Base-by-base conservation (phyloP, 2,113 vertebrate species). In the Noctilio leporinus region DNA sequence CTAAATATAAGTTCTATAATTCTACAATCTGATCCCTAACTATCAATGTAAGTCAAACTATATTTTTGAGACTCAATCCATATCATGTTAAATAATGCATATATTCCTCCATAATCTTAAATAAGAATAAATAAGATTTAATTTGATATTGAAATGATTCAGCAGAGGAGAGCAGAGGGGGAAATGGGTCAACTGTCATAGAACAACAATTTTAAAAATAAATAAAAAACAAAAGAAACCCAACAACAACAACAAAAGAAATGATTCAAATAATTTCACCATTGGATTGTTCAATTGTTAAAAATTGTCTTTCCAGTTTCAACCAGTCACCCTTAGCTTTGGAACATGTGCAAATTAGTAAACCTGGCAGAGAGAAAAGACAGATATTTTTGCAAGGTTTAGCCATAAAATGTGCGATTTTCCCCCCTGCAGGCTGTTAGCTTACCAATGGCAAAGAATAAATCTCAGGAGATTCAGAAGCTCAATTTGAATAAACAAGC, bases 391-490 rank as follows among this genome's bases (percentile, higher is more conserved):
- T 83, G 62, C 73, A 96, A 97, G 47, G 81, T 95, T 77, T 72
- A 24, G 84, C 89, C 95, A 96, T 73, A 92, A 93, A 89, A 96
- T 94, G 90, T 95, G 94, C 78, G 49, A 92, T 86, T 89, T 87
- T 57, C 53, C 2, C 4, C 26, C 53, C 53, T 94, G 33, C 26
- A 89, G 89, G 55, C 87, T 92, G 40, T 92, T 97, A 87, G 90
- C 92, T 96, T 89, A 87, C 87, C 85, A 81, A 14, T 78, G 86
- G 65, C 57, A 80, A 93, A 38, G 38, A 43, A 55, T 76, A 92
- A 94, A 59, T 69, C 96, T 95, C 95, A 89, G 84, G 94, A 97
- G 95, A 95, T 80, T 94, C 85, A 86, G 84, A 96, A 96, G 95
- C 77, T 95, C 86, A 82, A 45, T 92, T 83, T 90, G 92, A 92